These are phyloP conservation scores for Sesamia inferens DNA, from an alignment of 2,888 invertebrate species.

Conservation along the genomic window DNA sequence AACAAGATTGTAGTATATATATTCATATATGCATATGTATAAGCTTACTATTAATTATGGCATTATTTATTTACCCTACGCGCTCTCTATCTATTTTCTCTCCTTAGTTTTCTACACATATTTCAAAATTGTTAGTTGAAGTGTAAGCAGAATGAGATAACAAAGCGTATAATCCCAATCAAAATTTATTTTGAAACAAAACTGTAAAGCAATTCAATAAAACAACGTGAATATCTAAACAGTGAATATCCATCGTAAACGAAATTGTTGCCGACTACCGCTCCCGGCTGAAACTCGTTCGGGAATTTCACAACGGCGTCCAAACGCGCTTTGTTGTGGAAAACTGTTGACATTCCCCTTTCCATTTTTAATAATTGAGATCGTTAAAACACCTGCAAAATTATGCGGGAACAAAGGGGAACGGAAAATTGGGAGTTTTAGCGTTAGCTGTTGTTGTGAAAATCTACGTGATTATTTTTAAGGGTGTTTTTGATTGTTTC, in stretches of 20 bases:
- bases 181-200: background rate
- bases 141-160: no score
- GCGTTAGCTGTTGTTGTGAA: background rate
- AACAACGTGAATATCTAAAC: conserved; percentile 4
- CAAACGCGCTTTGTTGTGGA: conserved; percentile 1
- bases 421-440: background rate
- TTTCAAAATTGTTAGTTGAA: background rate
- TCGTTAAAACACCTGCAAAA: conserved; percentile 18
- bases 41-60: background rate
- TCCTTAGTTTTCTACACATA: no score
- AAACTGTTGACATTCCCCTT: conserved; percentile 11
- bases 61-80: background rate
- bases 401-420: background rate
- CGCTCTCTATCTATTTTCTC: no score
- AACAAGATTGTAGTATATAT: background rate
- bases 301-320: conserved; percentile 11
- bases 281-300: background rate
- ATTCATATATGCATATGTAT: background rate
- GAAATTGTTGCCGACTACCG: conserved; percentile 16
- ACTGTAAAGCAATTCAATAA: background rate
- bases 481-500: background rate
- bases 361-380: conserved; percentile 20
- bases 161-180: background rate
- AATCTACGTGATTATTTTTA: background rate
- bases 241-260: background rate